Conservation (phyloP, 2,113 vertebrate genomes). For the Casuarius casuarius region DNA sequence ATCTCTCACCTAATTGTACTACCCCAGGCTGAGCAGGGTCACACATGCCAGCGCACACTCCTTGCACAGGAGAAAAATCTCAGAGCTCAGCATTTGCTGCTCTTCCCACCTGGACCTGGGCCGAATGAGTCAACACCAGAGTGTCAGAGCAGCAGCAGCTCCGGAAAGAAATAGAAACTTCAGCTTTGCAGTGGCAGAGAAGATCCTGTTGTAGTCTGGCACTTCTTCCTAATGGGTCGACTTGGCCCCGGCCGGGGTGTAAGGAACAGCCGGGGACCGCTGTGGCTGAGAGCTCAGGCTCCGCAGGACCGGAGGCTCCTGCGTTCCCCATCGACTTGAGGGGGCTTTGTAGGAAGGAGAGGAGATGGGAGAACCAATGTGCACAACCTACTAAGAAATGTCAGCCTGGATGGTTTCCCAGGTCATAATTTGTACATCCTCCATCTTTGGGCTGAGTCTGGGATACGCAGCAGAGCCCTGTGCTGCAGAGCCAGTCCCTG, state of each 20-base stretch:
- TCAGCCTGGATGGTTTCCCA: background rate
- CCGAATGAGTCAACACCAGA: background rate
- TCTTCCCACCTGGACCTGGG: background rate
- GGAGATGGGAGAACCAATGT: background rate
- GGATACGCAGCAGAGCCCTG: too few species aligned
- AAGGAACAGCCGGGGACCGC: background rate
- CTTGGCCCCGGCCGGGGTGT: accelerated
- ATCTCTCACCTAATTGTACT: background rate
- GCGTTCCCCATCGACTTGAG: background rate
- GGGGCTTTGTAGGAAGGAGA: background rate
- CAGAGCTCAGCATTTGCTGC: background rate
- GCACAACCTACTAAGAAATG: background rate
- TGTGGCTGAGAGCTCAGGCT: background rate
- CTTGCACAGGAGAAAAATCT: background rate
- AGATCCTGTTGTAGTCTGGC: background rate
- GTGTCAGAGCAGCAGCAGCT: background rate
- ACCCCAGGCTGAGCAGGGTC: background rate
- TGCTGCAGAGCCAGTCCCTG: background rate
- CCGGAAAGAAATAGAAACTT: background rate
- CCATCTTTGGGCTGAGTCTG: background rate
- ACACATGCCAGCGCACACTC: background rate
- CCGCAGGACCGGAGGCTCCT: background rate
- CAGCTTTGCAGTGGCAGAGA: background rate
- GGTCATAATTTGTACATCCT: background rate
- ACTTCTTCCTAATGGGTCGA: background rate